phyloP scores from a whole-genome alignment of 2,113 vertebrate species.

The Corvus moneduloides region DNA sequence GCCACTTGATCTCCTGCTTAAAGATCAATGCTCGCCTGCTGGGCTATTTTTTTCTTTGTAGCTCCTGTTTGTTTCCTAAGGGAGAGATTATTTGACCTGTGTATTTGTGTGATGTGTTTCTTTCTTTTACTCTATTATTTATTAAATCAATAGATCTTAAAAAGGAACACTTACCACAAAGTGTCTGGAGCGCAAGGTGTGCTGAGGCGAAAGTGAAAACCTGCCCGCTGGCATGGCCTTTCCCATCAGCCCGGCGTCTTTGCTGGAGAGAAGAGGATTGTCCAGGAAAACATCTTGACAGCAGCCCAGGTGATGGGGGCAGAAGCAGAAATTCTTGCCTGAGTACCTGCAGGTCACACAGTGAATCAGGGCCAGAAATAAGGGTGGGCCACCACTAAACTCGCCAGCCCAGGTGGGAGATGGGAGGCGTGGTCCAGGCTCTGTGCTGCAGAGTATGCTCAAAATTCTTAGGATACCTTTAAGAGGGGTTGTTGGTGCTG shows the following conservation, averaged over 20 bases:
- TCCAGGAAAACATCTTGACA: neutral
- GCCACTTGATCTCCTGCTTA: neutral
- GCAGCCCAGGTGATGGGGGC: neutral
- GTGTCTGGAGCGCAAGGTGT: neutral
- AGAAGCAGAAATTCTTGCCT: neutral
- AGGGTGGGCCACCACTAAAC: neutral
- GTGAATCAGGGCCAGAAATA: neutral
- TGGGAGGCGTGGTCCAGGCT: fast-evolving
- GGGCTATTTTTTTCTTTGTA: neutral
- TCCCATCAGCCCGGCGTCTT: fast-evolving
- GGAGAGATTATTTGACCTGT: constrained; percentile 11
- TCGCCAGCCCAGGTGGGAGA: neutral
- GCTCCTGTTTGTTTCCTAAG: neutral
- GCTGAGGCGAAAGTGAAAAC: neutral
- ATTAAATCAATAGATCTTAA: constrained; percentile 34
- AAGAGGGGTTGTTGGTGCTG: neutral
- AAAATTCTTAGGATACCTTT: neutral
- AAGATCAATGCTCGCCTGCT: neutral
- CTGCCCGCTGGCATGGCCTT: fast-evolving
- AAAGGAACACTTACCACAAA: neutral
- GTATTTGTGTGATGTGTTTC: neutral
- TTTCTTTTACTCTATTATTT: constrained; percentile 46
- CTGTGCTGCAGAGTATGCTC: neutral
- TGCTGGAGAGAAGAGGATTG: neutral
- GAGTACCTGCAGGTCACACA: neutral